Percentiles rank a stretch among this genome's conserved stretches.
These are phyloP conservation scores for Lycocerus yunnanus DNA, from an alignment of 2,888 invertebrate species.

Conservation along the genomic window DNA sequence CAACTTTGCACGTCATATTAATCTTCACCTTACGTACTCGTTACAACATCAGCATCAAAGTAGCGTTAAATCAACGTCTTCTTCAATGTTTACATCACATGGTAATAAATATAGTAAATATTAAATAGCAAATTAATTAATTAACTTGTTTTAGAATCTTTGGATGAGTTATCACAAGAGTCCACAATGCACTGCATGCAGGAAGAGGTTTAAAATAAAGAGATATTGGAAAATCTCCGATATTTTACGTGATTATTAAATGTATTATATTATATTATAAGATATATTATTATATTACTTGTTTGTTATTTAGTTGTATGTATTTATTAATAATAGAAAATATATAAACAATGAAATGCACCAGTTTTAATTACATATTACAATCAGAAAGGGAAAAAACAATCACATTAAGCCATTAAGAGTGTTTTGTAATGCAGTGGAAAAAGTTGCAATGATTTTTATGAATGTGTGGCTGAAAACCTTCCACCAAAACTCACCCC, in stretches of 20 bases:
- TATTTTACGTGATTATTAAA: conserved; percentile 49
- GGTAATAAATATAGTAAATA: conserved; percentile 42
- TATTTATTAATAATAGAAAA: conserved; percentile 46
- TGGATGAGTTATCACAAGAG: conserved; percentile 86
- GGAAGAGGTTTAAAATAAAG: conserved; percentile 67
- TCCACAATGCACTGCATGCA: conserved; percentile 80
- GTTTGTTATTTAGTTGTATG: conserved; percentile 49
- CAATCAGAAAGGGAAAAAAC: not conserved
- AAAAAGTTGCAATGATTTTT: no score
- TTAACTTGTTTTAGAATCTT: conserved; percentile 69
- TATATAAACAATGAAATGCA: conserved; percentile 32
- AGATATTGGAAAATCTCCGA: conserved; percentile 30
- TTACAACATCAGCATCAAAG: conserved; percentile 74
- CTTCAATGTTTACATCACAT: conserved; percentile 39
- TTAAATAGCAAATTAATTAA: not conserved
- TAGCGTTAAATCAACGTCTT: conserved; percentile 49
- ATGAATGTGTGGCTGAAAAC: no score
- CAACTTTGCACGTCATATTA: conserved; percentile 83
- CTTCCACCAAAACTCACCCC: no score
- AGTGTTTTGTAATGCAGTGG: no score
- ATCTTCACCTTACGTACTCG: conserved; percentile 85
- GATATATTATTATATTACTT: not conserved
- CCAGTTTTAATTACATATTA: conserved; percentile 7
- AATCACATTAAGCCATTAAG: not conserved
- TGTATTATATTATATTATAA: conserved; percentile 41